These are phyloP conservation scores for Melinaea menophilus DNA, from an alignment of 2,888 invertebrate species.

Conservation along the genomic window DNA sequence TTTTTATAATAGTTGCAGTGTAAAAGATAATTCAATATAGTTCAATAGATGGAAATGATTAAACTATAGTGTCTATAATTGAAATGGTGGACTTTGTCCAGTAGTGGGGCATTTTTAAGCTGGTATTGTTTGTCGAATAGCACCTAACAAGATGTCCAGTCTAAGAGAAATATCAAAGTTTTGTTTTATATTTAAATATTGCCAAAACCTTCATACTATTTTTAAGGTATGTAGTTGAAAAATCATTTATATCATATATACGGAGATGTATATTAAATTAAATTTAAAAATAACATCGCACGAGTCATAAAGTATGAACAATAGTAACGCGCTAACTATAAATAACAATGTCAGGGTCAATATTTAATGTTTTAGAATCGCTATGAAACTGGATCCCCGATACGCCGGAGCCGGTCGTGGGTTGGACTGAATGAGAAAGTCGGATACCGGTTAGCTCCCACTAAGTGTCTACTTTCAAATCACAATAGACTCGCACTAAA, in stretches of 20 bases:
- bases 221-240: neutral
- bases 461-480: conserved; percentile 73
- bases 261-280: neutral
- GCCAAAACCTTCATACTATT: neutral
- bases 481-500: conserved; percentile 63
- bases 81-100: too few relatives aligned
- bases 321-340: conserved; percentile 6
- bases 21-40: conserved; percentile 27
- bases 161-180: too few relatives aligned
- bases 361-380: conserved; percentile 17
- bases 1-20: conserved; percentile 20
- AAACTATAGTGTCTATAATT: too few relatives aligned
- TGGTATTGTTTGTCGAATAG: too few relatives aligned
- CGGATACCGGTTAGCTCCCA: conserved; percentile 69
- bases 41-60: neutral
- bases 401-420: conserved; percentile 42
- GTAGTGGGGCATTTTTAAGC: too few relatives aligned
- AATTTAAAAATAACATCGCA: conserved; percentile 10
- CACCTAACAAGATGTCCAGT: too few relatives aligned
- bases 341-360: conserved; percentile 28
- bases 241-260: neutral
- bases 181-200: too few relatives aligned
- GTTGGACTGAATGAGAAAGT: conserved; percentile 73
- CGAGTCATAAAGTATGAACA: conserved; percentile 6
- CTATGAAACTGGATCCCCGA: conserved; percentile 24